phyloP scores from a whole-genome alignment of 2,888 invertebrate genomes.

The Allacma fusca region DNA sequence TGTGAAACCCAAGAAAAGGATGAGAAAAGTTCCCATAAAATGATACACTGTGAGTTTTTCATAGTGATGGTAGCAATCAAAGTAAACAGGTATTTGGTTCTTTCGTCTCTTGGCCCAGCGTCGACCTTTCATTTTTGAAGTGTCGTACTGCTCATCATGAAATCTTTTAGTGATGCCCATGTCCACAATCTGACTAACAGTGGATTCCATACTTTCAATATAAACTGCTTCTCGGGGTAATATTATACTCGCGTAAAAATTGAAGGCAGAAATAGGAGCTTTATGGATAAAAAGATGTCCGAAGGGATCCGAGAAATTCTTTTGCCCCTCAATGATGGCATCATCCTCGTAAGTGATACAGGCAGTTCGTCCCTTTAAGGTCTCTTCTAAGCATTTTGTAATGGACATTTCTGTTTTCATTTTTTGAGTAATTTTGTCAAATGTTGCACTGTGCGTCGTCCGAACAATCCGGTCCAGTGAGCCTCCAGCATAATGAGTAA shows the following conservation, averaged over 20 bases:
- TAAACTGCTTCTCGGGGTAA: slow-evolving; percentile 40
- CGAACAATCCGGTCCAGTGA: slow-evolving; percentile 38
- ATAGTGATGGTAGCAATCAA: slow-evolving; percentile 35
- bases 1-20: slow-evolving; percentile 2
- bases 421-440: slow-evolving; percentile 29
- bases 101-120: slow-evolving; percentile 9
- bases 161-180: slow-evolving; percentile 40
- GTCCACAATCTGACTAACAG: slow-evolving; percentile 35
- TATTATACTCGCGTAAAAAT: slow-evolving; percentile 34
- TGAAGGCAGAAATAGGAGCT: slow-evolving; percentile 35
- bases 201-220: slow-evolving; percentile 39
- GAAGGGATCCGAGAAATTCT: slow-evolving; percentile 30
- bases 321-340: slow-evolving; percentile 29
- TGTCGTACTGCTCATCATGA: slow-evolving; percentile 39
- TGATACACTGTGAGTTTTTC: slow-evolving; percentile 18
- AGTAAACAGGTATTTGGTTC: neutral
- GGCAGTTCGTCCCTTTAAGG: slow-evolving; percentile 27
- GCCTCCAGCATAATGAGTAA: slow-evolving; percentile 51
- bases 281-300: slow-evolving; percentile 34
- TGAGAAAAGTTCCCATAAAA: slow-evolving; percentile 20
- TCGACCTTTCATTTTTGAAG: slow-evolving; percentile 17
- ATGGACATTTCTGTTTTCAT: slow-evolving; percentile 35
- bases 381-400: slow-evolving; percentile 3
- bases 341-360: slow-evolving; percentile 43
- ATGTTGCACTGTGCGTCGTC: slow-evolving; percentile 25